Evolutionary conservation across 2,888 invertebrate species (phyloP).

Genomic region (Trachelus tabidus): DNA sequence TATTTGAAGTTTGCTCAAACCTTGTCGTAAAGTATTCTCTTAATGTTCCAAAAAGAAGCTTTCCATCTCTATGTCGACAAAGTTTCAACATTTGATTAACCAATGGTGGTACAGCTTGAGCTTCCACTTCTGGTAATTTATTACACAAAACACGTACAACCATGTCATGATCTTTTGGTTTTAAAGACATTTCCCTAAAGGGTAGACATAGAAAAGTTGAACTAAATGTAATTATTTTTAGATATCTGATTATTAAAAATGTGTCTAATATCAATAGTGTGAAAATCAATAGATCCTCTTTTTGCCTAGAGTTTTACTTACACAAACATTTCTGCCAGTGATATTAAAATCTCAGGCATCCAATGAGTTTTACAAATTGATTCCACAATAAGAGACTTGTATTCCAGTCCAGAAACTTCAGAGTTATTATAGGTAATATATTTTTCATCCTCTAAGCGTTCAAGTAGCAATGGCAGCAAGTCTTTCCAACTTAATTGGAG

Average conservation of each 20-base stretch:
- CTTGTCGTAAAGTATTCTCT: conserved; percentile 67
- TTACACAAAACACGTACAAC: conserved; percentile 74
- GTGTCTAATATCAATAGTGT: neutral
- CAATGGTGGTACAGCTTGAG: conserved; percentile 75
- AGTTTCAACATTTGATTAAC: conserved; percentile 76
- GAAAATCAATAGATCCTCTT: neutral
- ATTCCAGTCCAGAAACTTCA: conserved; percentile 72
- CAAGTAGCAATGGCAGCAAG: conserved; percentile 73
- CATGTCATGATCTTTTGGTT: conserved; percentile 71
- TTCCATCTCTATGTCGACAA: conserved; percentile 65
- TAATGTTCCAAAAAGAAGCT: conserved; percentile 67
- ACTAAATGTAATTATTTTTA: neutral
- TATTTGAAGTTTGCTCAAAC: neutral
- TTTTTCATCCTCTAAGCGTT: conserved; percentile 69
- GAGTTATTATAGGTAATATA: conserved; percentile 70
- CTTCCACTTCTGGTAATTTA: conserved; percentile 70
- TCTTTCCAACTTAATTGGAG: conserved; percentile 73
- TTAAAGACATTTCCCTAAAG: conserved; percentile 71
- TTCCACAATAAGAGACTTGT: conserved; percentile 72
- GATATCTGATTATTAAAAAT: neutral
- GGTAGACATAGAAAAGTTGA: neutral
- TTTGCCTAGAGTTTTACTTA: conserved; percentile 53
- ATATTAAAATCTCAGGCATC: conserved; percentile 72
- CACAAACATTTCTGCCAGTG: conserved; percentile 77
- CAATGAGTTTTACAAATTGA: conserved; percentile 73